Evolutionary conservation across 2,113 vertebrate genomes (phyloP), one percentile per base, ranked within the genome.

Genomic region (Tinamus guttatus): DNA sequence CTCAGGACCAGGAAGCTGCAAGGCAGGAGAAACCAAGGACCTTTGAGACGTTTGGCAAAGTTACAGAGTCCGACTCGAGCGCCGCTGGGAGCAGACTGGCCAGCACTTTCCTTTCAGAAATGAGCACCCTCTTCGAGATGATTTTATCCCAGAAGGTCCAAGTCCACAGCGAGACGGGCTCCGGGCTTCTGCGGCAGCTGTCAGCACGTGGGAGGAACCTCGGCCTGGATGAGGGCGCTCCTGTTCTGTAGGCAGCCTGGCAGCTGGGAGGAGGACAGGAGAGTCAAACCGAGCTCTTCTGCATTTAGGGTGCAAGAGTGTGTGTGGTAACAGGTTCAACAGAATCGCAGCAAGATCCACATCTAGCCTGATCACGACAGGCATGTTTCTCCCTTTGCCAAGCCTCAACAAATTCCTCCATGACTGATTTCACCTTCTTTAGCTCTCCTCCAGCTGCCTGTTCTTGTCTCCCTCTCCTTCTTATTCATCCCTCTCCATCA

Each of bases 11-110:
- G 19, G 93, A 96, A 1, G 94, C 85, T 19, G 81, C 62, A 0
- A 94, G 92, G 58, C 97, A 97, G 80, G 98, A 98, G 89, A 98
- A 97, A 67, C 98, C 98, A 0, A 97, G 96, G 85, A 98, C 98
- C 89, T 99, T 99, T 96, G 98, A 99, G 94, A 99, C 99, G 0
- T 99, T 99, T 0, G 99, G 99, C 96, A 99, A 99, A 95, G 96
- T 87, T 3, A 84, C 89, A 7, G 96, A 83, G 9, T 71, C 93
- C 12, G 93, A 91, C 32, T n/a, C 92, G 0, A 85, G 70, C 0
- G 77, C 95, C 0, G 1, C 68, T 0, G 97, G 98, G 67, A 96
- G 96, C 2, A 96, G 97, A 11, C 96, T 99, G 95, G 98, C 98
- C 56, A 99, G 93, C 96, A 98, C 95, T 24, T 99, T 98, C 89